Base-by-base conservation (phyloP, 2,888 invertebrate species). In the Brassicogethes aeneus region DNA sequence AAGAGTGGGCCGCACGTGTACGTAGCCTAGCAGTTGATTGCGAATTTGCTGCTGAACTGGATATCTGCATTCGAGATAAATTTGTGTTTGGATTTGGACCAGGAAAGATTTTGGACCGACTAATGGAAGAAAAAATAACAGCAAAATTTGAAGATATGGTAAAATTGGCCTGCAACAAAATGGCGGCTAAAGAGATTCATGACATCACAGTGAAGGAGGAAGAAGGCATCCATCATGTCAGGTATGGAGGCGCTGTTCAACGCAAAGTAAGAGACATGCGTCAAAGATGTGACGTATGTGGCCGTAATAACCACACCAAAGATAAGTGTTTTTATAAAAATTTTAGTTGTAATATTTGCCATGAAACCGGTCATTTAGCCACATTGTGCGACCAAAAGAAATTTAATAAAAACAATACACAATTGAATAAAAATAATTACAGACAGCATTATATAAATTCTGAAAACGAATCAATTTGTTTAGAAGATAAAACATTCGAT, bases 1-100 rank as follows among this genome's bases (percentile, higher is more conserved):
- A 46, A n/a, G 45, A 50, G 3, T 54, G 55, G 54, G 48, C 48
- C 16, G 45, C 39, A 10, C 33, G 52, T 14, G 45, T 52, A 3
- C 43, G 48, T 39, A 40, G 42, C 23, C 34, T 47, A 17, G 50
- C 51, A 5, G 43, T 45, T 14, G 23, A n/a, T 15, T 55, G 55
- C 37, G 42, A 45, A 13, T 54, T 52, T 36, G 54, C 50, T 2
- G 10, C 32, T 3, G 50, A 47, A 29, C 33, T 46, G n/a, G 40
- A 45, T 5, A 31, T 34, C 2, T 16, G 29, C 30, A 17, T 50
- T 31, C 44, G 48, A 30, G 51, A 51, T 34, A 48, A 48, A 42
- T 54, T 54, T 44, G 37, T 54, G 2, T 40, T 43, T 30, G 52
- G 53, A 16, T 43, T 50, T 16, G 43, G 38, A 30, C 39, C 41